phyloP scores from a whole-genome alignment of 2,113 vertebrate species.

The Cheirogaleus medius region DNA sequence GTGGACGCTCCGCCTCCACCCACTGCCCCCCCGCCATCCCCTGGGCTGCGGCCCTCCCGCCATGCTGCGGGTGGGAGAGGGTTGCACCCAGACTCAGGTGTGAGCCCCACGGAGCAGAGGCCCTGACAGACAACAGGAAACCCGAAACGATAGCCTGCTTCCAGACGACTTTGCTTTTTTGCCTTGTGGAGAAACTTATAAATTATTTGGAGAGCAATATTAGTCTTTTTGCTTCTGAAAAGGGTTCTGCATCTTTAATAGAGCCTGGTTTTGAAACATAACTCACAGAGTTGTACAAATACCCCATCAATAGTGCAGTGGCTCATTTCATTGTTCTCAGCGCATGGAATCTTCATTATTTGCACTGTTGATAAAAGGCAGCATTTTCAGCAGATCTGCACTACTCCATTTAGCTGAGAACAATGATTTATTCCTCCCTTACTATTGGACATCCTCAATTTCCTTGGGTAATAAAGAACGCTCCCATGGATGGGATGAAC shows the following conservation, averaged over 20 bases:
- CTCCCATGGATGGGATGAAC: conserved; percentile 50
- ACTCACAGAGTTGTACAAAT: conserved; percentile 81
- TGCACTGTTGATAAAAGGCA: conserved; percentile 86
- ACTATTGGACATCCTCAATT: conserved; percentile 80
- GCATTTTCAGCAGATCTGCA: conserved; percentile 78
- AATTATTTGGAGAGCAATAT: conserved; percentile 68
- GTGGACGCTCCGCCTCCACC: rapidly evolving
- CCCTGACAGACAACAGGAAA: neutral
- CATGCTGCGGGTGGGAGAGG: rapidly evolving
- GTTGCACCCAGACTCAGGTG: neutral
- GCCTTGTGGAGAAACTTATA: conserved; percentile 64
- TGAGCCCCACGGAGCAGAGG: neutral
- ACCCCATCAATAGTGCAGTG: conserved; percentile 80
- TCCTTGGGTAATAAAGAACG: conserved; percentile 79
- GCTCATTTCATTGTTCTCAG: conserved; percentile 85
- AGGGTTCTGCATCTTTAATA: conserved; percentile 76
- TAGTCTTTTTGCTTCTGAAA: conserved; percentile 77
- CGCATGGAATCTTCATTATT: conserved; percentile 86
- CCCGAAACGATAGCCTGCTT: neutral
- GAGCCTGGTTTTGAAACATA: conserved; percentile 78
- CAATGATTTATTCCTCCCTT: conserved; percentile 86
- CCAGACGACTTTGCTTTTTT: conserved; percentile 47
- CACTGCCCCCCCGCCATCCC: rapidly evolving
- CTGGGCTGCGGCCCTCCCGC: rapidly evolving
- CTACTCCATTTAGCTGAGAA: conserved; percentile 85